Base-by-base conservation (phyloP, 2,888 invertebrate genomes). In the Plebejus argus region DNA sequence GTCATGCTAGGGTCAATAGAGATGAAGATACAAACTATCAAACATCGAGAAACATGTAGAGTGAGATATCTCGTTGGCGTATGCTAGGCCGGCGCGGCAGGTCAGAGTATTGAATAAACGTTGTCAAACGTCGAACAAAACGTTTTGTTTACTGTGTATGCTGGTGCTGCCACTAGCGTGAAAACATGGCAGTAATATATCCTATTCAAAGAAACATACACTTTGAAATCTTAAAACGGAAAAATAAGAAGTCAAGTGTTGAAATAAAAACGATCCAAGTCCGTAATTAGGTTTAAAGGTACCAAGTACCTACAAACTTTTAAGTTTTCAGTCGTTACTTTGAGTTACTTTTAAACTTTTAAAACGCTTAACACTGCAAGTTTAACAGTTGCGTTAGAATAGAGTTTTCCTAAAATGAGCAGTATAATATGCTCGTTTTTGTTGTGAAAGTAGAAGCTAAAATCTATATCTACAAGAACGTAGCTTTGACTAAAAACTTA, bases 361-460 rank as follows among this genome's bases (percentile, higher is more conserved):
- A 33, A n/a, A 70, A 70, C 70, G 70, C 7, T 70, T 70, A 23
- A 70, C 70, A 70, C 4, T 66, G 61, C 23, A 66, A 58, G 61
- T 66, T 4, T 66, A 12, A 12, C 12, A 66, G 61, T 66, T 20
- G 58, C 45, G 45, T 45, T 20, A n/a, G 58, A n/a, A 20, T 1
- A 58, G 20, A 58, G 33, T 18, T 70, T 70, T 33, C 70, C 15
- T 58, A 20, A 58, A 58, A 18, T 70, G 23, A 23, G 33, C 33
- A 1, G 70, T 23, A 70, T 70, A 58, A n/a, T n/a, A 20, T 56
- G n/a, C 56, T n/a, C n/a, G 10, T 53, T 53, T 53, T 53, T 18
- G 18, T 53, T 18, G 18, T 53, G 18, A 53, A 53, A 53, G 53
- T 53, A 53, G 18, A 53, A 18, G 53, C 53, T 58, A 20, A 58